Conservation (phyloP, 2,797 vertebrate genomes). For the Brachyrhaphis roseni region DNA sequence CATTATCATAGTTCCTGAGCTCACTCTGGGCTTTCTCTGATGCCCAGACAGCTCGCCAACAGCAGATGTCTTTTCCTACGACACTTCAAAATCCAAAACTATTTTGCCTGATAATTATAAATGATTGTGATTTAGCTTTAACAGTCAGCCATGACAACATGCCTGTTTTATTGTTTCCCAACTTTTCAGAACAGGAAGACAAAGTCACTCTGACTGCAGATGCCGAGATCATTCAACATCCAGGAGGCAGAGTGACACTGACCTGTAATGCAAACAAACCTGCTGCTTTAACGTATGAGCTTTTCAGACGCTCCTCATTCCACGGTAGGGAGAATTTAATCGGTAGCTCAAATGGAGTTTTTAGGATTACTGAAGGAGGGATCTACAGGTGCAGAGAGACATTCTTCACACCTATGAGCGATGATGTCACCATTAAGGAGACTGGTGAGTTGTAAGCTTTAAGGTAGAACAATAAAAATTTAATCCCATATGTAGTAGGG, state of each 20-base stretch:
- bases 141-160: too few species aligned
- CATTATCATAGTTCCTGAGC: too few species aligned
- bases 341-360: background rate
- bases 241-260: background rate
- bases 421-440: background rate
- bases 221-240: background rate
- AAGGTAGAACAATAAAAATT: too few species aligned
- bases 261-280: background rate
- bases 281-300: background rate
- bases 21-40: too few species aligned
- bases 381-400: background rate
- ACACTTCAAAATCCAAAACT: too few species aligned
- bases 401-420: background rate
- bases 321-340: accelerated
- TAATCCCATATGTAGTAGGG: too few species aligned
- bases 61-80: too few species aligned
- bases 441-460: background rate
- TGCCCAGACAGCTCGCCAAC: too few species aligned
- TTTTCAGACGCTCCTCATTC: background rate
- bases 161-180: background rate
- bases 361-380: background rate
- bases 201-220: background rate
- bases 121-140: too few species aligned
- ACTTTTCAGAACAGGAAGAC: background rate
- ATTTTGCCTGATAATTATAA: too few species aligned